Base-by-base conservation (phyloP, 2,797 vertebrate genomes). In the Rhinichthys osculus region DNA sequence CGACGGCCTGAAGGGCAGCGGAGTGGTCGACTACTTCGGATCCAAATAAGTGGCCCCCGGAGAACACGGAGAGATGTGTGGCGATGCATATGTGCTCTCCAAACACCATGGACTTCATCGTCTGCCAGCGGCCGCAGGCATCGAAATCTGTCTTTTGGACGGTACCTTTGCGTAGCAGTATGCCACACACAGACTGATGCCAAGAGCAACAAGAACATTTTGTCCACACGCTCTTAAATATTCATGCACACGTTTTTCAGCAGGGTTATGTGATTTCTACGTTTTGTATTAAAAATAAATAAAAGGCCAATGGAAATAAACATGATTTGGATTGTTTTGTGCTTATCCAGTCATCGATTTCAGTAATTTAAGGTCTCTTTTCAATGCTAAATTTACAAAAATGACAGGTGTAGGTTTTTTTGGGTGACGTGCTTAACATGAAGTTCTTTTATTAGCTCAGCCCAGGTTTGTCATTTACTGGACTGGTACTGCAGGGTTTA, bases 11-110 rank as follows among this genome's bases (percentile, higher is more conserved):
- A 97, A 96, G 92, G 97, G 98, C 52, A 97, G 91, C 4, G 97
- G 97, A 0, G 84, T 97, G 11, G 97, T 99, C 16, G 97, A 98
- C 89, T 95, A 93, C 90, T 95, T 99, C 2, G 96, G 96, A 70
- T 92, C 94, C 0, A 94, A 96, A 85, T 95, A 94, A 87, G 83
- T 70, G 76, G 70, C 44, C 52, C 13, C 17, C 9, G 19, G 44
- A 78, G 83, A 78, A 67, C 47, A 64, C 40, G 9, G 74, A 73
- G 70, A 76, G 54, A 77, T 73, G 71, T 57, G 40, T 82, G 64
- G 62, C 76, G 69, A 76, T 44, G 78, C 66, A 62, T 57, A 27
- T 64, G 77, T 19, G 64, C 52, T 40, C 73, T 72, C 69, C 13
- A 54, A 85, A 57, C 83, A 71, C 76, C 84, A 86, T 78, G 74